Percentiles rank a stretch among this genome's conserved stretches.
Conservation (phyloP, 2,888 invertebrate species). For the Noctua janthina region DNA sequence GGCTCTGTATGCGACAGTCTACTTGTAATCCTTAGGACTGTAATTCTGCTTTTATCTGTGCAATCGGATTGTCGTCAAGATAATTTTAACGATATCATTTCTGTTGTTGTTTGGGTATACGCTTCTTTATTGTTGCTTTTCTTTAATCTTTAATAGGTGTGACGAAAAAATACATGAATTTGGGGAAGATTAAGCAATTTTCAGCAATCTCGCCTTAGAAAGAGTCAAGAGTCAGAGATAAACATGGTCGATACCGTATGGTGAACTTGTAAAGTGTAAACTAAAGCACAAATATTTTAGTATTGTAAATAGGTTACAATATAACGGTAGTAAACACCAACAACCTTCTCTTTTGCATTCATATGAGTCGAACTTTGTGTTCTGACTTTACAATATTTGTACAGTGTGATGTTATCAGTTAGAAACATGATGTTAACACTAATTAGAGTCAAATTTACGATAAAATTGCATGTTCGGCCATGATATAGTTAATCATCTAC, state of each 20-base stretch:
- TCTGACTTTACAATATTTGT: background rate
- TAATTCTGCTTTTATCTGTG: conserved; percentile 29
- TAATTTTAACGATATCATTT: conserved; percentile 36
- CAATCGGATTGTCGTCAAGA: conserved; percentile 31
- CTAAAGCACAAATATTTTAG: conserved; percentile 32
- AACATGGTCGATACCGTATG: conserved; percentile 22
- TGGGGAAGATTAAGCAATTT: background rate
- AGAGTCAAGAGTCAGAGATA: background rate
- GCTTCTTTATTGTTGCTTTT: conserved; percentile 4
- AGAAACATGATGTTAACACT: conserved; percentile 22
- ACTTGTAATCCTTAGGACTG: conserved; percentile 19
- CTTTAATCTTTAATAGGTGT: background rate
- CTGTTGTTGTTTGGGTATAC: conserved; percentile 15
- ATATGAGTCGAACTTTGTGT: background rate
- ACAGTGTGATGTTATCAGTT: conserved; percentile 22
- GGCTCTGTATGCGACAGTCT: conserved; percentile 8
- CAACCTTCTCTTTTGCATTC: conserved; percentile 43
- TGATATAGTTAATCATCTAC: conserved; percentile 30
- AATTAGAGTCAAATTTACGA: conserved; percentile 30
- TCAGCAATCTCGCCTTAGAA: background rate
- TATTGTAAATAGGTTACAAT: conserved; percentile 48
- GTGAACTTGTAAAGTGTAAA: conserved; percentile 34
- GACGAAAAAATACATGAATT: background rate
- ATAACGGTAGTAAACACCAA: conserved; percentile 44
- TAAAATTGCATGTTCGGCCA: conserved; percentile 14